Evolutionary conservation across 2,113 vertebrate species (phyloP).

Genomic region (cattle (Bos taurus)): ARS-UCD2.0 NC_037342.1:25590501-25591000

Average conservation of each 20-base stretch:
- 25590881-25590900: background rate
- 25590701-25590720: background rate
- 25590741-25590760: too few relatives aligned
- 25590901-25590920: background rate
- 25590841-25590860: background rate
- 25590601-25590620: background rate
- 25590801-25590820: background rate
- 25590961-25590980: background rate
- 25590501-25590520: background rate
- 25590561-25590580: background rate
- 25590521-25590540: background rate
- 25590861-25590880: background rate
- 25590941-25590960: background rate
- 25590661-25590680: accelerated
- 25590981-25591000: background rate
- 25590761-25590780: background rate
- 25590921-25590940: background rate
- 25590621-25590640: background rate
- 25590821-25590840: background rate
- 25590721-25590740: accelerated
- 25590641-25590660: background rate
- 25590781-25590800: background rate
- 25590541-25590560: background rate
- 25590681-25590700: background rate
- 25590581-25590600: background rate